Conservation (phyloP, 37 sponge, comb jelly and placozoan genomes). For the Crambe crambe region DNA sequence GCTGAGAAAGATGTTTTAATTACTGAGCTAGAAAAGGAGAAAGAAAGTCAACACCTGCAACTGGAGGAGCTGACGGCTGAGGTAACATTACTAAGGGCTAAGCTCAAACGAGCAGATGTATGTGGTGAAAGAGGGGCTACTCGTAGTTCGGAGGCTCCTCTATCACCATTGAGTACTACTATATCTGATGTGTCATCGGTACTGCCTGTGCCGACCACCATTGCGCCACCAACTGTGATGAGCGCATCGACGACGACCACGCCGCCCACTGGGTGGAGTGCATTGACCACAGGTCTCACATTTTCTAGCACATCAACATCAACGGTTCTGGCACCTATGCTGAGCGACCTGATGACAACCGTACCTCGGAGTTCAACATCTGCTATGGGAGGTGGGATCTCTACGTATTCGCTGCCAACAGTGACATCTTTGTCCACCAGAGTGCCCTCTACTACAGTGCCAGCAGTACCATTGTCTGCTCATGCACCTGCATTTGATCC, state of each 20-base stretch:
- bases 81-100: background rate
- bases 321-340: background rate
- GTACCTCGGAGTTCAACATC: background rate
- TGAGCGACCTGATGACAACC: background rate
- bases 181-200: background rate
- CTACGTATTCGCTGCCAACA: background rate
- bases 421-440: background rate
- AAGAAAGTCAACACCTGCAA: background rate
- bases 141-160: background rate
- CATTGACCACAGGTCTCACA: background rate
- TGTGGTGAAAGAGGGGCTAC: too few relatives aligned
- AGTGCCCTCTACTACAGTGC: background rate
- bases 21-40: background rate
- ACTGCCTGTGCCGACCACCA: too few relatives aligned
- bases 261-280: too few relatives aligned
- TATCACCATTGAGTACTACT: background rate
- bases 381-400: background rate
- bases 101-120: too few relatives aligned
- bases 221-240: too few relatives aligned
- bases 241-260: too few relatives aligned
- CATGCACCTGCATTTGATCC: background rate
- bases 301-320: background rate
- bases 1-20: background rate
- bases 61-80: conserved; percentile 1
- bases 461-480: background rate